A percentile compares a stretch with the other conserved stretches of the same genome.
Conservation (phyloP, 92 coral and sea anemone species). For the Porites lobata region DNA sequence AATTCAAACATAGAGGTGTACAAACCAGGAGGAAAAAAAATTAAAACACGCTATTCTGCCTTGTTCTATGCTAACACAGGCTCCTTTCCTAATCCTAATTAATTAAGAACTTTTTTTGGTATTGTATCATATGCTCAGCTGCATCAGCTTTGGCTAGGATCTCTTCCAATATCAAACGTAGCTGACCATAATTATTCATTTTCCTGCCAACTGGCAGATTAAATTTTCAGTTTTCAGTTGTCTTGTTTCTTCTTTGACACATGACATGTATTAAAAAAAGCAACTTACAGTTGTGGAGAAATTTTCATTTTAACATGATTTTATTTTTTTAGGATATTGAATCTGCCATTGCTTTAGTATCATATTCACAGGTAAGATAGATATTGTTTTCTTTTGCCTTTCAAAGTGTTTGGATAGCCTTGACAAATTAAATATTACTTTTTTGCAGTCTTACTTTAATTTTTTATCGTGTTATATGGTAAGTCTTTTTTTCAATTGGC, state of each 20-base stretch:
- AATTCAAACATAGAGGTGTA: too few species aligned
- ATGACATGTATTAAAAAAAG: background rate
- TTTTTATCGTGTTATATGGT: background rate
- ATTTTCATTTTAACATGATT: background rate
- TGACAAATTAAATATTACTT: background rate
- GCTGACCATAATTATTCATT: background rate
- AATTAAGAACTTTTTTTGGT: too few species aligned
- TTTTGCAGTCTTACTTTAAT: too few species aligned
- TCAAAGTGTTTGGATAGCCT: background rate
- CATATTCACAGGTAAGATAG: conserved; percentile 92
- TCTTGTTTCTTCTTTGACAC: background rate
- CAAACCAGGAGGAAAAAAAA: too few species aligned
- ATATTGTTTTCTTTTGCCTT: background rate
- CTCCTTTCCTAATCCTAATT: too few species aligned
- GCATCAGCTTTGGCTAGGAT: too few species aligned
- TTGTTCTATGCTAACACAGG: too few species aligned
- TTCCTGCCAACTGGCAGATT: background rate
- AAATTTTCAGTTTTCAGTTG: background rate
- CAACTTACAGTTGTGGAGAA: background rate
- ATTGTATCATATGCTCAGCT: too few species aligned
- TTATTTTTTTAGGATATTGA: conserved; percentile 80
- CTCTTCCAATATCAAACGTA: background rate
- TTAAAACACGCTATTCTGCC: too few species aligned
- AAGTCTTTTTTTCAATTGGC: background rate
- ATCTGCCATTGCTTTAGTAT: conserved; percentile 97